Conservation (phyloP, 1,140 invertebrate species). For the Drosophila ananassae region DNA sequence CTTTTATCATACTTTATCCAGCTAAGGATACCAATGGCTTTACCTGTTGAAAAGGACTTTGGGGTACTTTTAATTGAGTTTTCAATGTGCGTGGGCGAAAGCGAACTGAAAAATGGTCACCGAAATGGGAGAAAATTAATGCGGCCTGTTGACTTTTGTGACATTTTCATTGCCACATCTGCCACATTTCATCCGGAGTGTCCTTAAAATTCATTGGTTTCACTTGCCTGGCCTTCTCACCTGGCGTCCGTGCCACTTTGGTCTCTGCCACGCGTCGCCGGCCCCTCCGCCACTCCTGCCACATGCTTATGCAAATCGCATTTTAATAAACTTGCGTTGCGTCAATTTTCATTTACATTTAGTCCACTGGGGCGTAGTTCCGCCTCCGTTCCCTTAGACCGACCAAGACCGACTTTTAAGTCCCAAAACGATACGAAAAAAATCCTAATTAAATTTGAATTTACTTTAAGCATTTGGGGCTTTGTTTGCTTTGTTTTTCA, state of each 20-base stretch:
- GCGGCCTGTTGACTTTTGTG: constrained; percentile 57
- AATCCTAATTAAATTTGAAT: constrained; percentile 82
- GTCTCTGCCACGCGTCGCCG: background rate
- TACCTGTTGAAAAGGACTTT: constrained; percentile 38
- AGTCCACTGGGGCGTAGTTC: constrained; percentile 60
- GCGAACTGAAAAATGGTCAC: constrained; percentile 26
- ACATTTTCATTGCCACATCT: constrained; percentile 53
- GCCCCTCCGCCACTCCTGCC: background rate
- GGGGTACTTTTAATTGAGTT: constrained; percentile 72
- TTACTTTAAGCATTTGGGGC: constrained; percentile 78
- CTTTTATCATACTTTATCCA: background rate
- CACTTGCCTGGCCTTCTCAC: background rate
- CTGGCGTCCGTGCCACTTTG: constrained; percentile 3
- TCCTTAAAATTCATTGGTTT: constrained; percentile 44
- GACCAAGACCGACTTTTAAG: background rate
- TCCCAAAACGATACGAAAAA: constrained; percentile 60
- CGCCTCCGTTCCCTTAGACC: background rate
- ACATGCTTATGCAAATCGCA: constrained; percentile 79
- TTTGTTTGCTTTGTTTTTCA: constrained; percentile 73
- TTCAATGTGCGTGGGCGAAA: constrained; percentile 58
- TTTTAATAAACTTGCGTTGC: constrained; percentile 80
- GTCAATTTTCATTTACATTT: constrained; percentile 80
- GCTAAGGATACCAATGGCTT: constrained; percentile 1
- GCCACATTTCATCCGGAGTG: constrained; percentile 29
- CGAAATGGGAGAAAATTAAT: constrained; percentile 54